Base-by-base conservation (phyloP, 1,140 invertebrate genomes). In the Tetramorium alpestre region DNA sequence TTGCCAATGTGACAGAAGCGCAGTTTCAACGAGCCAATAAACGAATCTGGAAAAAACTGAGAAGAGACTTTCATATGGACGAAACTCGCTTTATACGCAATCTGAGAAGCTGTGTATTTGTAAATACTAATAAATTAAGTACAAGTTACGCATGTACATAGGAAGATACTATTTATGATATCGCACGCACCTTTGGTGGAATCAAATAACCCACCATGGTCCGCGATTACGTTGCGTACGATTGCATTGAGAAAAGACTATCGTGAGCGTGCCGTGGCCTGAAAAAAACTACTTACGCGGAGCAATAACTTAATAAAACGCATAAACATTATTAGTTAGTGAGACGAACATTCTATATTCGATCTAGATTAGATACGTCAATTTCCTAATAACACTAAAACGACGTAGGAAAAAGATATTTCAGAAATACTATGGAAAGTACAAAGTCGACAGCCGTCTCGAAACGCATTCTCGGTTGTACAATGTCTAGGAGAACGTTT, bases 81-180 rank as follows among this genome's bases (percentile, higher is more conserved):
- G 28, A 47, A 67, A 84, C 18, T n/a, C 28, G 22, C 10, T 81
- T 60, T 84, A 67, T 82, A 64, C 33, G 2, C 25, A 33, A 28
- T 44, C 11, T 47, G 56, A 64, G 62, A 73, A 49, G 11, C 47
- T 87, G 85, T 92, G 84, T 89, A 89, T 87, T 85, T 91, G 89
- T 91, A 92, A 91, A 89, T 92, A 91, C n/a, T 87, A 87, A 92
- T 69, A 81, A 88, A 91, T 87, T 93, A 92, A 92, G 88, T 75
- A 70, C 41, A 69, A 13, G 60, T 91, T 86, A 87, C 44, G 81
- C 60, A 78, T 89, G 86, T 88, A 89, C 54, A 89, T 86, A 91
- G 54, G 22, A 65, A 88, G 13, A 85, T 49, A 90, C 69, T 91
- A 86, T 77, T 82, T 86, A 80, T 84, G 33, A 54, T 33, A 76